Evolutionary conservation across 2,113 vertebrate species (phyloP).

Genomic region (Ophiodon elongatus): DNA sequence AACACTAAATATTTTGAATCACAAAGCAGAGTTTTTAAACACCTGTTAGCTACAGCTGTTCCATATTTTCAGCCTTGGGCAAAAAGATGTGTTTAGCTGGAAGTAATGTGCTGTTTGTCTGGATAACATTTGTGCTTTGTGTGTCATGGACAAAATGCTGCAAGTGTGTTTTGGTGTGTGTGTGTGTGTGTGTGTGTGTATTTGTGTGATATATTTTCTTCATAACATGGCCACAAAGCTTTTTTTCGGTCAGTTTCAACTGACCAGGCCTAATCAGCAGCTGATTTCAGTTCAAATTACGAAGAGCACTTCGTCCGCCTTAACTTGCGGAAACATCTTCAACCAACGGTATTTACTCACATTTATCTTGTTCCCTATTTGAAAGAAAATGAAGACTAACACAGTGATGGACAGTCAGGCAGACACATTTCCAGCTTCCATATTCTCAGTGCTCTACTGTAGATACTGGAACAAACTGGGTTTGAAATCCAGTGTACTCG

Average conservation of each 20-base stretch:
- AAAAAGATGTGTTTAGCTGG: slow-evolving; percentile 2
- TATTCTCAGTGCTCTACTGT: not conserved
- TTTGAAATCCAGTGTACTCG: not conserved
- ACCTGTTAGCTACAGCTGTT: not conserved
- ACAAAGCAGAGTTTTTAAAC: not conserved
- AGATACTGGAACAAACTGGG: not conserved
- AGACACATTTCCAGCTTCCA: not conserved
- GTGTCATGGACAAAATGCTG: not conserved
- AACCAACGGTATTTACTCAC: not conserved
- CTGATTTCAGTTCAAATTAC: slow-evolving; percentile 2
- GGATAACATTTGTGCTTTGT: slow-evolving; percentile 1
- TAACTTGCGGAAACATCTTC: not conserved
- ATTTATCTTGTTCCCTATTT: not conserved
- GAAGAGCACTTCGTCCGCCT: slow-evolving; percentile 11
- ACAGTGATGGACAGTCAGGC: not conserved
- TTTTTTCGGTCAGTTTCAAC: not conserved
- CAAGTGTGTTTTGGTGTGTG: not conserved
- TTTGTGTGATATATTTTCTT: not conserved
- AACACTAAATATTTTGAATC: not conserved
- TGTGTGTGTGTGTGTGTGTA: not conserved
- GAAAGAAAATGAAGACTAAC: not conserved
- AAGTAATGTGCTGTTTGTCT: slow-evolving; percentile 7
- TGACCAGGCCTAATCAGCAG: slow-evolving; percentile 15
- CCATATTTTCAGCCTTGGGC: slow-evolving; percentile 23
- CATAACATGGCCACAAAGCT: not conserved